Evolutionary conservation across 2,113 vertebrate species (phyloP), one percentile per base, ranked within the genome.

Genomic region (Hassar affinis): DNA sequence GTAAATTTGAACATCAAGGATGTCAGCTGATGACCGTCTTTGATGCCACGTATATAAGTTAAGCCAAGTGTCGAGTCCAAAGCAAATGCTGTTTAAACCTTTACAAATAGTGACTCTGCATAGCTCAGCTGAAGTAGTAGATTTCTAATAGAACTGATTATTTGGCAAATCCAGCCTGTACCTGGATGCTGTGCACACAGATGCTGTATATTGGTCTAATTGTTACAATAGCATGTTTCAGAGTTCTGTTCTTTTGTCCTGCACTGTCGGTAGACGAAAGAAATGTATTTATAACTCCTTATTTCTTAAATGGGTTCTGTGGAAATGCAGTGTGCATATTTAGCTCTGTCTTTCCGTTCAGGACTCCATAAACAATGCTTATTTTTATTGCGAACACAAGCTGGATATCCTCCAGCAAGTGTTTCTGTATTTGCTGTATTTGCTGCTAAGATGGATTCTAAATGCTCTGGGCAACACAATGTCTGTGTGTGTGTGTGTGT

Each of bases 281-380:
- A 25, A 35, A 88, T 82, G 79, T 86, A 85, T 88, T 88, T 76
- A 68, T 74, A 33, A 79, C 42, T 54, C 9, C 59, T 83, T 69
- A 84, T 87, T 59, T 68, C 69, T 33, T 52, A 45, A 78, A 76
- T 76, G 61, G 78, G 87, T 86, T 85, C 84, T 76, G 61, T 79
- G 59, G 85, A 71, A 81, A 56, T 79, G 45, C 74, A 82, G 42
- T 71, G 42, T 84, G 84, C 83, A 75, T 89, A 81, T 89, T 88
- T 89, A 85, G 90, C 83, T 76, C 35, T 79, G 79, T 17, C 35
- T 78, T 56, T 33, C 52, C 45, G 84, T 88, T 88, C 54, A 66
- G 88, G 88, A 90, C 86, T 86, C 25, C 56, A 62, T 84, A 83
- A 77, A 89, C 83, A 90, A 42, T 85, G 89, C 88, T 87, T 88